Percentiles rank a stretch among this genome's conserved stretches.
Evolutionary conservation across 2,113 vertebrate species (phyloP).

Genomic region (Melozone crissalis): DNA sequence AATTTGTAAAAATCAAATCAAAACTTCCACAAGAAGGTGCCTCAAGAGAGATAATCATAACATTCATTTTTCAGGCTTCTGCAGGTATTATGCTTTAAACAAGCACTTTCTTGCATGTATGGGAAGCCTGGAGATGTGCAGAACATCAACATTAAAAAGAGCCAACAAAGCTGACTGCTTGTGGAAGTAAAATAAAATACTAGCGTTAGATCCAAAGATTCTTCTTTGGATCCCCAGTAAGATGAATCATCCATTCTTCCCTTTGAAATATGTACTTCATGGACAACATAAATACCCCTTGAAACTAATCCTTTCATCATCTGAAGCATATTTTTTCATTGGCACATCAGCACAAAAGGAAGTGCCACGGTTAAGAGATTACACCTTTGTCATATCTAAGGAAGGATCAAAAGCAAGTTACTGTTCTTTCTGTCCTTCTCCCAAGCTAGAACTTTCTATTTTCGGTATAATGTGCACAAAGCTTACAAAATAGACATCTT

Average conservation of each 20-base stretch:
- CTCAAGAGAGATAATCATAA: background rate
- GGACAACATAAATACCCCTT: fast-evolving
- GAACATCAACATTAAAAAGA: background rate
- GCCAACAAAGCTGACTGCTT: background rate
- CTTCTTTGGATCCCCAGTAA: background rate
- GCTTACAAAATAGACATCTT: background rate
- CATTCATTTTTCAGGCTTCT: background rate
- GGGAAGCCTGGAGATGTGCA: background rate
- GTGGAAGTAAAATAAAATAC: background rate
- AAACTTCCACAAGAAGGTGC: background rate
- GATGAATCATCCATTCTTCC: background rate
- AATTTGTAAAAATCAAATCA: background rate
- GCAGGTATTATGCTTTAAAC: background rate
- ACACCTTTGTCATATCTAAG: background rate
- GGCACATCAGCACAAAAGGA: background rate
- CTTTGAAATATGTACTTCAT: background rate
- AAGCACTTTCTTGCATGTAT: background rate
- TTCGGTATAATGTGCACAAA: background rate
- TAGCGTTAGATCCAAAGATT: background rate
- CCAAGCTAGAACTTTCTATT: background rate
- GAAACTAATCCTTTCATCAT: background rate
- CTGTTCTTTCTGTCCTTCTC: background rate
- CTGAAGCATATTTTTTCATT: background rate
- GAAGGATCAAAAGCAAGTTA: background rate
- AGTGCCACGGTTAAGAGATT: background rate